Conservation (phyloP, 2,113 vertebrate species). For the Atrichornis clamosus region DNA sequence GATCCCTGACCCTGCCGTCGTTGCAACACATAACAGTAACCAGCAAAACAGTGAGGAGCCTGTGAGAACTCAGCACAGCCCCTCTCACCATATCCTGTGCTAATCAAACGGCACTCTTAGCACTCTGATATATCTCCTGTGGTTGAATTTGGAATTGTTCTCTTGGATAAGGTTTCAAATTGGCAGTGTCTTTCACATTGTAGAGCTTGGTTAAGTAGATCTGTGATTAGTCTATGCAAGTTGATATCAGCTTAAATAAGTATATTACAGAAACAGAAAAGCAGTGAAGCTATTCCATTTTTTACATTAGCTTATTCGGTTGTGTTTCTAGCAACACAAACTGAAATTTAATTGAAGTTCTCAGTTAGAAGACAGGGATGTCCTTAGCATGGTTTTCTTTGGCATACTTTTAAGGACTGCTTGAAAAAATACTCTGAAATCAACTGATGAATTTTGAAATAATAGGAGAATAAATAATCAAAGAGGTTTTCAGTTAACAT, state of each 20-base stretch:
- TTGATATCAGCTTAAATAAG: not conserved
- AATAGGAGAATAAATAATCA: not conserved
- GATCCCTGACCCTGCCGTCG: constrained; percentile 7
- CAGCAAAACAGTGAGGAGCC: not conserved
- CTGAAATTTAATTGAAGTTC: not conserved
- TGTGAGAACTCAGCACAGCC: not conserved
- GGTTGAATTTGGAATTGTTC: constrained; percentile 23
- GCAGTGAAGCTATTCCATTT: not conserved
- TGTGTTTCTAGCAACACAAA: not conserved
- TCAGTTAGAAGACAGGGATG: not conserved
- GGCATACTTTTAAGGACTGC: not conserved
- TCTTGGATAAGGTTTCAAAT: constrained; percentile 12
- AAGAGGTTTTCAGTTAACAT: not conserved
- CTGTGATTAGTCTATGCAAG: not conserved
- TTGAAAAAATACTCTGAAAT: not conserved
- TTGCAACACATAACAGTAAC: not conserved
- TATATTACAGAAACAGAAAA: not conserved
- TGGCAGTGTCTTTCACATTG: not conserved
- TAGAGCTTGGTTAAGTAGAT: not conserved
- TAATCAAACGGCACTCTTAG: constrained; percentile 29
- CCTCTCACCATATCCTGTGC: not conserved
- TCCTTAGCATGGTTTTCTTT: not conserved
- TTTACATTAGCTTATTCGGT: not conserved
- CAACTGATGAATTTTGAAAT: not conserved
- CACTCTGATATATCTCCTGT: not conserved